Conservation (phyloP, 2,888 invertebrate genomes). For the Drosophila incognita region DNA sequence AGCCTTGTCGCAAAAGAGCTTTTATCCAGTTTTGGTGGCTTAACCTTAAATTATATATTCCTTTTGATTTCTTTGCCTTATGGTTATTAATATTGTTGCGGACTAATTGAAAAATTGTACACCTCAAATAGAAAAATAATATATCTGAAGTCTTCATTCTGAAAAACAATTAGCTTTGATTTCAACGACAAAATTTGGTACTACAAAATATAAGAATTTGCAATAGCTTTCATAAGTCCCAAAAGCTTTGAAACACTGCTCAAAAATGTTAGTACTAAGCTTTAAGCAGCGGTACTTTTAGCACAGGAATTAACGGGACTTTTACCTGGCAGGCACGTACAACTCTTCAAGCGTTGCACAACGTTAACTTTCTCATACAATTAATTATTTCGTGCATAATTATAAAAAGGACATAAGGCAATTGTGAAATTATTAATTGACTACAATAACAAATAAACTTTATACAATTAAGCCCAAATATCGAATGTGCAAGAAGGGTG, state of each 20-base stretch:
- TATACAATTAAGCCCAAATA: background rate
- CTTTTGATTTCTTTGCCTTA: background rate
- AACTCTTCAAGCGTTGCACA: background rate
- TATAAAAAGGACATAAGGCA: background rate
- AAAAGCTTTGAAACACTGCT: background rate
- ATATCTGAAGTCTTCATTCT: background rate
- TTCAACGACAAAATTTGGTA: background rate
- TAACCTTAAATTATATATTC: too few species aligned
- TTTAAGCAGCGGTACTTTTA: background rate
- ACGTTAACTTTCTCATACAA: background rate
- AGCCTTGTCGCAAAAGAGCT: background rate
- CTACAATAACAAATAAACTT: background rate
- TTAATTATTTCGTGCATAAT: background rate
- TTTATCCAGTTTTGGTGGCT: background rate
- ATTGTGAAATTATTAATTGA: background rate
- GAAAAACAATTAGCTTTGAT: background rate
- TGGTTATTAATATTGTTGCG: background rate
- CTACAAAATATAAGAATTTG: background rate
- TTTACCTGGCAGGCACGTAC: constrained; percentile 1
- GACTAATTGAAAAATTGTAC: background rate
- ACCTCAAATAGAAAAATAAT: background rate
- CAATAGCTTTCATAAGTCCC: background rate
- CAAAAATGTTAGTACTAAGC: background rate
- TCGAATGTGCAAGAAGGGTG: constrained; percentile 17
- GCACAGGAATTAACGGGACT: constrained; percentile 6